These are phyloP conservation scores for Eucidaris tribuloides DNA, from an alignment of 35 echinoderm and acorn worm species.

Conservation along the genomic window DNA sequence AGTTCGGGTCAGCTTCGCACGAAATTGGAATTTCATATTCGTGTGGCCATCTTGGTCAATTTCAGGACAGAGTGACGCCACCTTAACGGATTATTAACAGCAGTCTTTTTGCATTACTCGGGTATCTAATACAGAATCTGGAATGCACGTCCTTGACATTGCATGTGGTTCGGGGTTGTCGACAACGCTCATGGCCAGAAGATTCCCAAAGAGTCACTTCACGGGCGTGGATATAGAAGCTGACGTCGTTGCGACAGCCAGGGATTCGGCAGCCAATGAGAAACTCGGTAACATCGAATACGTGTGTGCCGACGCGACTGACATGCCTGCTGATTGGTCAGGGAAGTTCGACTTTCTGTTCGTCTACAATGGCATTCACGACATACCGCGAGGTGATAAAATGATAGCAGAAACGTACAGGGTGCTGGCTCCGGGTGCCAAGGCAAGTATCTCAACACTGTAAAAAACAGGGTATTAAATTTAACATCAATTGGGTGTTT, in stretches of 20 bases:
- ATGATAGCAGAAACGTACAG: background rate
- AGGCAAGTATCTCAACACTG: too few relatives aligned
- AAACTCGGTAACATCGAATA: slow-evolving; percentile 50
- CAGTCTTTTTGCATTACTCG: too few relatives aligned
- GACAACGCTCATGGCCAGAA: slow-evolving; percentile 1
- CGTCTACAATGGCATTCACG: slow-evolving; percentile 45
- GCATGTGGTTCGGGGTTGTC: background rate
- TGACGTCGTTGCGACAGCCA: background rate
- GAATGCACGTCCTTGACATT: background rate
- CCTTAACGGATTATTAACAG: too few relatives aligned
- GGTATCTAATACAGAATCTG: background rate
- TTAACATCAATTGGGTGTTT: too few relatives aligned
- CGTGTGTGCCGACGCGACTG: background rate
- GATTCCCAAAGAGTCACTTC: slow-evolving; percentile 29
- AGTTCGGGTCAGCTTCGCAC: too few relatives aligned
- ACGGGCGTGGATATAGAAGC: slow-evolving; percentile 5
- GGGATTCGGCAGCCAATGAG: background rate
- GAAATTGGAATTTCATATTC: too few relatives aligned
- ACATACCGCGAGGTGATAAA: slow-evolving; percentile 16
- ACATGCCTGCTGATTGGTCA: slow-evolving; percentile 43
- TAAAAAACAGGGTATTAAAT: too few relatives aligned
- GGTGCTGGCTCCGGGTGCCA: background rate
- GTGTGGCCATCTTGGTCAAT: too few relatives aligned
- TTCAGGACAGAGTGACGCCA: too few relatives aligned
- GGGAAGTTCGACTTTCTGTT: slow-evolving; percentile 47